Evolutionary conservation across 2,888 invertebrate genomes (phyloP), one percentile per base, ranked within the genome.

Genomic region (Synergus gifuensis): DNA sequence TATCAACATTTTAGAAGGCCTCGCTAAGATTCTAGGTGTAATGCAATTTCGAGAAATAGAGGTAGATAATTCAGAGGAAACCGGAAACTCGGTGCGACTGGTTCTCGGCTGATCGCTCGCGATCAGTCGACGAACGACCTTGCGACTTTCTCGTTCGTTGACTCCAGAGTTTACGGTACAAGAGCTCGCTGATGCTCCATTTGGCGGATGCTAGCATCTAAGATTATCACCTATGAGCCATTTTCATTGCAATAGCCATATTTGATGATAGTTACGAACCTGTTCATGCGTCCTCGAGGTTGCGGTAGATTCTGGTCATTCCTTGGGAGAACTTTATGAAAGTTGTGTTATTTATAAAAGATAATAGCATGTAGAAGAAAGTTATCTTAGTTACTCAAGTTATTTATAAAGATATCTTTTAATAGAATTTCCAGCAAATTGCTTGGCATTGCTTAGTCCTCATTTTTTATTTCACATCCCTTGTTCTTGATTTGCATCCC

Each of bases 61-160:
- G 54, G 28, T 36, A 77, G 49, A 77, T 49, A 77, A 36, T 73
- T 78, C 44, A 12, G 78, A 82, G 81, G 83, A 84, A 83, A 82
- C 83, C 83, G 83, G 82, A 82, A 83, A 83, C 79, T 83, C 80
- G 69, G 76, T 80, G 77, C 78, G 84, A 84, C 83, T 83, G 83
- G 84, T 85, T 86, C 80, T 83, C 79, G 80, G 54, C 76, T 76
- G 81, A 85, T 85, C 81, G 80, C 77, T 82, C 73, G 81, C 82
- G 85, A 85, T 85, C 85, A 83, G 88, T 87, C 88, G 88, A 86
- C 86, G 89, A 89, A 88, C 89, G 89, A 81, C 89, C 89, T 89
- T 89, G 89, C 88, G 87, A 87, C 86, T 85, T 86, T 87, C 85
- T 83, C 84, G 85, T 80, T 81, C 84, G 78, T 84, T 84, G 84